Conservation (phyloP, 2,797 vertebrate genomes). For the Eupleurogrammus muticus region DNA sequence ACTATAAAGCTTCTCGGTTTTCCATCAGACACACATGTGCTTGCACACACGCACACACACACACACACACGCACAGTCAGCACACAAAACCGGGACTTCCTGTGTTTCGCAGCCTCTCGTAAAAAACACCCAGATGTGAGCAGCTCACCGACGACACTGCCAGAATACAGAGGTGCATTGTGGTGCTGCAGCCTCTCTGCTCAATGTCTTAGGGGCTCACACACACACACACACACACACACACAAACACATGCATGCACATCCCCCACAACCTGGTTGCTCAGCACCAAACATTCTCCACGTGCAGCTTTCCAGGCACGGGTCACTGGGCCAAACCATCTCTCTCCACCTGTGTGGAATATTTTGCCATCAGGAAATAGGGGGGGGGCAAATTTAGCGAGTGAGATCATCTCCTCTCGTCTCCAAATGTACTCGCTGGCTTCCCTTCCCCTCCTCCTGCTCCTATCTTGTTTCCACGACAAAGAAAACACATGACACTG, state of each 20-base stretch:
- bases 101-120: constrained; percentile 75
- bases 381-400: constrained; percentile 49
- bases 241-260: too few relatives aligned
- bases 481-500: constrained; percentile 51
- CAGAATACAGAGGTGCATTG: constrained; percentile 81
- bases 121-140: constrained; percentile 84
- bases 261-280: constrained; percentile 32
- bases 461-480: constrained; percentile 31
- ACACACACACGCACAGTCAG: constrained; percentile 41
- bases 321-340: constrained; percentile 58
- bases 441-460: constrained; percentile 35
- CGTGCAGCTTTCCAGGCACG: constrained; percentile 55
- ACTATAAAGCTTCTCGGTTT: constrained; percentile 69
- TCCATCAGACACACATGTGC: constrained; percentile 60
- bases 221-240: constrained; percentile 7
- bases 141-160: constrained; percentile 64
- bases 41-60: constrained; percentile 8
- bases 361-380: constrained; percentile 25
- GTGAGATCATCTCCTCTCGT: constrained; percentile 72
- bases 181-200: constrained; percentile 52
- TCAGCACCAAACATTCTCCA: constrained; percentile 39
- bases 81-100: constrained; percentile 76
- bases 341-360: constrained; percentile 58
- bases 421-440: constrained; percentile 59
- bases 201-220: constrained; percentile 11